Evolutionary conservation across 2,113 vertebrate species (phyloP).

Genomic region (Ophthalmolycus amberensis): DNA sequence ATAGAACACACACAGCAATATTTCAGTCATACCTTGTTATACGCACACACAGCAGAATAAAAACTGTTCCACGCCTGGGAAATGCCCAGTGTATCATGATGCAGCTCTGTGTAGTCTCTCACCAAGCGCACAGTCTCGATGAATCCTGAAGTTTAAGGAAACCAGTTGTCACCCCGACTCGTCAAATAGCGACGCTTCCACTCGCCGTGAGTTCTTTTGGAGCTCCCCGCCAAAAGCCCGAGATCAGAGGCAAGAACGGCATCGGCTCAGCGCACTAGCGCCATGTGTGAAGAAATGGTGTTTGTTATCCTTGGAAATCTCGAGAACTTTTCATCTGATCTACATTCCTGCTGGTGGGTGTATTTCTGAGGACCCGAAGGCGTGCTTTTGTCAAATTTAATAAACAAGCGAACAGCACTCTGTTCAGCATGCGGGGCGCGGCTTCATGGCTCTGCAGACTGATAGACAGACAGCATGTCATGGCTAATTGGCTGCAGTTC

Average conservation of each 20-base stretch:
- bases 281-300: background rate
- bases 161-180: background rate
- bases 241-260: background rate
- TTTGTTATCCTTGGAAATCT: too few species aligned
- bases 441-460: too few species aligned
- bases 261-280: background rate
- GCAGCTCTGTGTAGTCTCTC: constrained; percentile 1
- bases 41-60: background rate
- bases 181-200: too few species aligned
- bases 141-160: background rate
- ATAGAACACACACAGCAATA: constrained; percentile 14
- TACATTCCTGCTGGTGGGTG: background rate
- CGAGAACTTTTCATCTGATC: background rate
- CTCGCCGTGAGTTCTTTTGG: too few species aligned
- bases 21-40: background rate
- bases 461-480: too few species aligned
- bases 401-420: background rate
- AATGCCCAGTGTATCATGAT: constrained; percentile 2
- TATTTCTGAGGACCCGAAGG: background rate
- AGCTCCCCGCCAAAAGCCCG: background rate
- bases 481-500: too few species aligned
- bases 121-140: background rate
- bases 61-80: constrained; percentile 1
- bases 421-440: too few species aligned
- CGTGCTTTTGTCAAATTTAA: background rate